Evolutionary conservation across 1,140 invertebrate genomes (phyloP).

Genomic region (Heliothis subflexa): DNA sequence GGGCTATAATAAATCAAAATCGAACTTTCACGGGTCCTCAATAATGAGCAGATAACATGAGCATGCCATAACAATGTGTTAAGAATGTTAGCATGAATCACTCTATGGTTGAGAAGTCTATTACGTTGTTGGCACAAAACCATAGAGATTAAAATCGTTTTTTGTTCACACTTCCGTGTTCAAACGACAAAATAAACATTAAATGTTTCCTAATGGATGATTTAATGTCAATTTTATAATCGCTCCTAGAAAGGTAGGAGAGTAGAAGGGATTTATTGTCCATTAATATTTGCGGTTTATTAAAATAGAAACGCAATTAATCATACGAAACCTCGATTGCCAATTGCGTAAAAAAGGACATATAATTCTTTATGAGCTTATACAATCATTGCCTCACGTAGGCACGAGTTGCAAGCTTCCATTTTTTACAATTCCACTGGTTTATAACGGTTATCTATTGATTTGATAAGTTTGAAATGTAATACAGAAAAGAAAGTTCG

Average conservation of each 20-base stretch:
- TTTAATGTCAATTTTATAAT: not conserved
- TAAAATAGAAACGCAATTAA: not conserved
- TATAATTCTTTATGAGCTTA: not conserved
- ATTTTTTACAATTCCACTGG: constrained; percentile 4
- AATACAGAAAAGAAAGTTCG: constrained; percentile 23
- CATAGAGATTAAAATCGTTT: not conserved
- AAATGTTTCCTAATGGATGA: not conserved
- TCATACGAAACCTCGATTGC: not conserved
- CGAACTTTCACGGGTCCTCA: constrained; percentile 43
- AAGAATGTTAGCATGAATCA: constrained; percentile 15
- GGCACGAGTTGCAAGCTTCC: not conserved
- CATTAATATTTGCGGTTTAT: too few species aligned
- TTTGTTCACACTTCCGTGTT: constrained; percentile 17
- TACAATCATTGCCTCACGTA: constrained; percentile 13
- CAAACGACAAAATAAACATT: not conserved
- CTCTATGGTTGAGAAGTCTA: constrained; percentile 6
- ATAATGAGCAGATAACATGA: constrained; percentile 35
- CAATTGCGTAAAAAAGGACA: not conserved
- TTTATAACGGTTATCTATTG: constrained; percentile 14
- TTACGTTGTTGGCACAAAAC: constrained; percentile 24
- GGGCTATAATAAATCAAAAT: constrained; percentile 34
- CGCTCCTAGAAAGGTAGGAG: too few species aligned
- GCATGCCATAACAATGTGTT: constrained; percentile 21
- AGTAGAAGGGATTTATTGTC: too few species aligned
- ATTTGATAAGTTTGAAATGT: constrained; percentile 22